Conservation (phyloP, 2,113 vertebrate genomes). For the Phalacrocorax aristotelis region DNA sequence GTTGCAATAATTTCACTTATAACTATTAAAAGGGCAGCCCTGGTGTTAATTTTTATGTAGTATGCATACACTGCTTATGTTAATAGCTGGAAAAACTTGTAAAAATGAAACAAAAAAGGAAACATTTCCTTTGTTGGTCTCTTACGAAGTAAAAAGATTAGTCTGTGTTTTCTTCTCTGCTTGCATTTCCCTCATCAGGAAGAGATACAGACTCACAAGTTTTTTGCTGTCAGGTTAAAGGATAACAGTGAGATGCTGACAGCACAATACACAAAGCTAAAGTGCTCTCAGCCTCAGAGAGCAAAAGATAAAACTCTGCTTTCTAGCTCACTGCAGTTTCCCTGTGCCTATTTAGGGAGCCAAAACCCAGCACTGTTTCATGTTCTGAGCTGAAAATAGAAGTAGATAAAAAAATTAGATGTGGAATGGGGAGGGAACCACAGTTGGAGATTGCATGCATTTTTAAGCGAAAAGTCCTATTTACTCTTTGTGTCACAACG, state of each 20-base stretch:
- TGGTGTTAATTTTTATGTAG: neutral
- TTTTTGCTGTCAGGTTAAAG: neutral
- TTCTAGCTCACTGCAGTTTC: conserved; percentile 2
- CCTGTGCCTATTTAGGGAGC: neutral
- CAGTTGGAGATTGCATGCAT: neutral
- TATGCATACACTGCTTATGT: neutral
- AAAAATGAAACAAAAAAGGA: neutral
- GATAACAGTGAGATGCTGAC: neutral
- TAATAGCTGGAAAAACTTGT: neutral
- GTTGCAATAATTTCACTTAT: neutral
- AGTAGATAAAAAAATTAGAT: neutral
- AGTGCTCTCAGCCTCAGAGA: neutral
- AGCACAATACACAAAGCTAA: neutral
- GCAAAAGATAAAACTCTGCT: neutral
- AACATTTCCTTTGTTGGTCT: neutral
- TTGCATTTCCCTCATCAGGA: neutral
- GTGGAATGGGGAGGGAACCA: neutral
- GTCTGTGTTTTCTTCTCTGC: neutral
- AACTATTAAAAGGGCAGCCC: neutral
- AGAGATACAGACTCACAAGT: neutral
- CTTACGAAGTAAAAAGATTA: neutral
- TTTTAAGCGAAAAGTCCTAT: neutral
- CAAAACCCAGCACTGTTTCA: neutral
- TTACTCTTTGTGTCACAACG: neutral
- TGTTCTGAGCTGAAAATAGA: conserved; percentile 32